Base-by-base conservation (phyloP, 2,888 invertebrate species). In the Ptilodon capucinus region DNA sequence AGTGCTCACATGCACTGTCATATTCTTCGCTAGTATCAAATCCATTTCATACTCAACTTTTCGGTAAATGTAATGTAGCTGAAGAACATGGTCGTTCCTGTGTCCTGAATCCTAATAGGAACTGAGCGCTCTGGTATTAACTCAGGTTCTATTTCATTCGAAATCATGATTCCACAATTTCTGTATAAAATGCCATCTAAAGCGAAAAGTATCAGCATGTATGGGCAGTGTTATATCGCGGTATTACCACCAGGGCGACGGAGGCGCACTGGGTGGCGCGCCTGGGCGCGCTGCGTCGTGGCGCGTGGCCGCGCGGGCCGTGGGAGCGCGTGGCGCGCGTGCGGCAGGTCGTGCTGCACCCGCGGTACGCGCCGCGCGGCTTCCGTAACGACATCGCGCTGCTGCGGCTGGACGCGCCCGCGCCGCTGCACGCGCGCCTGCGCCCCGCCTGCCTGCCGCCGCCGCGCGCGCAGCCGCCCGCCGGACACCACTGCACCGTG, bases 381-480 rank as follows among this genome's bases (percentile, higher is more conserved):
- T 96, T 95, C 78, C 92, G 95, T 54, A 96, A 96, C 77, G 96
- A 96, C 74, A 94, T 96, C 46, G 95, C 95, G 0, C 78, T 96
- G 46, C 78, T 96, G 51, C 87, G 94, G 38, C 92, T 94, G 36
- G 89, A 90, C 46, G 6, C 32, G 14, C 87, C 94, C 0, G 92
- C 94, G 14, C 93, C 94, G 11, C 82, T 71, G 64, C 91, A 65
- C 86, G 92, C 73, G 71, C 85, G 73, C 54, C 91, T 71, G 81
- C 92, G 66, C 63, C 91, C 76, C 21, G 90, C 89, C 18, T 91
- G 91, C 53, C 70, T 91, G 45, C 96, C 96, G 7, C 89, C 91
- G n/a, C 75, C 91, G 4, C 85, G 91, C n/a, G 81, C 90, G 11
- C 88, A 90, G 38, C 92, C 94, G 0, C 91, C 91, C 19, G 93